phyloP scores from a whole-genome alignment of 2,888 invertebrate species.

The Aricia artaxerxes region DNA sequence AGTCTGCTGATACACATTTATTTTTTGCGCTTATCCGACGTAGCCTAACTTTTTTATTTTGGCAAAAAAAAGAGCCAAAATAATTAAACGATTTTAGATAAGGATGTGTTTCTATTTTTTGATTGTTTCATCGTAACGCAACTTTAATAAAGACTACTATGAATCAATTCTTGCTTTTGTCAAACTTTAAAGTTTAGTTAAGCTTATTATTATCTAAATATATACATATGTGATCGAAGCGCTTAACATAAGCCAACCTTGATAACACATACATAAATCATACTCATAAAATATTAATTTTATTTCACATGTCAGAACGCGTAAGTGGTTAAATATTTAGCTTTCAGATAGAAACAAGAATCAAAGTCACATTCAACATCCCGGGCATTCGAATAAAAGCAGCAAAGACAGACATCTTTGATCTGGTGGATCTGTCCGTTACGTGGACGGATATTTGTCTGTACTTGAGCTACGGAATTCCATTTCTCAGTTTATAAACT shows the following conservation, averaged over 20 bases:
- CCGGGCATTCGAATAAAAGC: slow-evolving; percentile 1
- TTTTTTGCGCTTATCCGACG: background rate
- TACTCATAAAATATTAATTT: background rate
- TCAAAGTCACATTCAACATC: slow-evolving; percentile 24
- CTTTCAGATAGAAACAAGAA: slow-evolving; percentile 17
- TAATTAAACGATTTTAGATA: background rate
- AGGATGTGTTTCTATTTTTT: background rate
- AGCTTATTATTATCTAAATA: too few relatives aligned
- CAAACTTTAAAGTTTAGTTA: too few relatives aligned
- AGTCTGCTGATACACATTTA: background rate
- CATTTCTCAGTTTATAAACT: slow-evolving; percentile 23
- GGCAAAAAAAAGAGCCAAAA: background rate
- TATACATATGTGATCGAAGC: too few relatives aligned
- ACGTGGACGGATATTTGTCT: slow-evolving; percentile 21
- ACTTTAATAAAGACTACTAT: too few relatives aligned
- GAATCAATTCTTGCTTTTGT: too few relatives aligned
- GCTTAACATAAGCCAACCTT: background rate
- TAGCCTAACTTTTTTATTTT: background rate
- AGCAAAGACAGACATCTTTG: slow-evolving; percentile 22
- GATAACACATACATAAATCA: background rate
- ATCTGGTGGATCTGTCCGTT: slow-evolving; percentile 25
- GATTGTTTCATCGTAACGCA: too few relatives aligned
- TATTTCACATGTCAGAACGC: background rate
- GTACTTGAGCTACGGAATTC: slow-evolving; percentile 4
- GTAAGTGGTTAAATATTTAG: slow-evolving; percentile 9